A percentile compares a stretch with the other conserved stretches of the same genome.
Conservation (phyloP, 2,113 vertebrate genomes). For the Labrus mixtus region DNA sequence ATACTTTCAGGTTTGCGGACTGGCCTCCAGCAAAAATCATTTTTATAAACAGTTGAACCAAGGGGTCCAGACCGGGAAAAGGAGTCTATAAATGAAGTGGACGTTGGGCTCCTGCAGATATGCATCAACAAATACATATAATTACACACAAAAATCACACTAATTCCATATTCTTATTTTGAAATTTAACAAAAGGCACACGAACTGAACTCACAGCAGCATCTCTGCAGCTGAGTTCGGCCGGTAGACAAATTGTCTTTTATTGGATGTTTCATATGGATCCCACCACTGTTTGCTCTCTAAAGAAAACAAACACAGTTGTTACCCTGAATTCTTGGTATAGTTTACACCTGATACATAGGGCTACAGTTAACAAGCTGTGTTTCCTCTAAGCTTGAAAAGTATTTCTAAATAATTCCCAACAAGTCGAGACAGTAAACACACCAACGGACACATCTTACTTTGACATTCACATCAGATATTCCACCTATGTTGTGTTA, state of each 20-base stretch:
- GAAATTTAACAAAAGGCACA: background rate
- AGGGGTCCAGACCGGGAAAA: slow-evolving; percentile 76
- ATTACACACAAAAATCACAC: slow-evolving; percentile 6
- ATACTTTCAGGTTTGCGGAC: slow-evolving; percentile 75
- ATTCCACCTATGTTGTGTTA: background rate
- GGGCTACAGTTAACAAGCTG: background rate
- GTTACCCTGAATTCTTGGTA: too few species aligned
- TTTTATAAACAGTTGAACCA: slow-evolving; percentile 78
- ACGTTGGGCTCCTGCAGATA: slow-evolving; percentile 68
- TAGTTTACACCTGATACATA: background rate
- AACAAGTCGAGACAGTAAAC: background rate
- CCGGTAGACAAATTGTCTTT: slow-evolving; percentile 78
- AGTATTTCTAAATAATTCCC: background rate
- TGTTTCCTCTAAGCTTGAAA: too few species aligned
- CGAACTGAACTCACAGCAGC: slow-evolving; percentile 74
- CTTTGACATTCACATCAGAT: background rate
- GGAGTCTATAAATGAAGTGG: slow-evolving; percentile 75
- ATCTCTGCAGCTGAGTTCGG: slow-evolving; percentile 45
- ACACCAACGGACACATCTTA: background rate
- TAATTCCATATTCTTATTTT: background rate
- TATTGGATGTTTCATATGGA: slow-evolving; percentile 84
- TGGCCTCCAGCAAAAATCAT: slow-evolving; percentile 85
- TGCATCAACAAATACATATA: slow-evolving; percentile 3
- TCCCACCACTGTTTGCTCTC: slow-evolving; percentile 77
- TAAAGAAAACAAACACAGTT: slow-evolving; percentile 11